Conservation (phyloP, 1,140 invertebrate genomes). For the Zaprionus lachaisei region DNA sequence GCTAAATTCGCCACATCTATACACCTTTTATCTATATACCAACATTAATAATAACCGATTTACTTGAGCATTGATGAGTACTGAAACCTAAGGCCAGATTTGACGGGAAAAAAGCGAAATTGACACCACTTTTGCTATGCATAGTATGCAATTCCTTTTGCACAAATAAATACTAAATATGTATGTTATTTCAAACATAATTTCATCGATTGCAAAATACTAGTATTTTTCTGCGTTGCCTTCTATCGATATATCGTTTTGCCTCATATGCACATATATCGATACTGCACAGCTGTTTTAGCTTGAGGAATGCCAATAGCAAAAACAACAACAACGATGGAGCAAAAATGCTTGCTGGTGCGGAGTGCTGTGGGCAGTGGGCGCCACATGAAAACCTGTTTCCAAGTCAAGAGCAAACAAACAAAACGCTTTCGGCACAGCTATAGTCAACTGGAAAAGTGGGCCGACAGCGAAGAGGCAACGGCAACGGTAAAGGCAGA, state of each 20-base stretch:
- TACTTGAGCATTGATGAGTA: no score
- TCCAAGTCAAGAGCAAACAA: slow-evolving; percentile 72
- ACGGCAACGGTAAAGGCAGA: slow-evolving; percentile 17
- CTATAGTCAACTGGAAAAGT: slow-evolving; percentile 70
- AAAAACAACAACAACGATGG: slow-evolving; percentile 28
- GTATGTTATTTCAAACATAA: no score
- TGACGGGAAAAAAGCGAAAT: no score
- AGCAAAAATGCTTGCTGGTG: slow-evolving; percentile 32
- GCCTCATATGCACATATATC: slow-evolving; percentile 14
- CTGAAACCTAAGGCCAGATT: no score
- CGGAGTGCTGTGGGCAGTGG: slow-evolving; percentile 14
- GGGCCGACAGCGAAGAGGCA: slow-evolving; percentile 65
- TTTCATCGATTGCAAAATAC: not conserved
- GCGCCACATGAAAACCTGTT: slow-evolving; percentile 42
- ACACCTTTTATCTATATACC: no score
- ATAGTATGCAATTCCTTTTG: not conserved
- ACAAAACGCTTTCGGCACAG: slow-evolving; percentile 66
- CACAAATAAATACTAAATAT: not conserved
- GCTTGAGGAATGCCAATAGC: slow-evolving; percentile 19
- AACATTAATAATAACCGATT: no score
- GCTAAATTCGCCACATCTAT: no score
- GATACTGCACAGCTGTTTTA: slow-evolving; percentile 36
- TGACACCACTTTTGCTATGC: no score
- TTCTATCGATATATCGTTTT: slow-evolving; percentile 7
- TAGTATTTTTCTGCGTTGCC: not conserved